Base-by-base conservation (phyloP, 2,888 invertebrate genomes). In the Watsonalla binaria region DNA sequence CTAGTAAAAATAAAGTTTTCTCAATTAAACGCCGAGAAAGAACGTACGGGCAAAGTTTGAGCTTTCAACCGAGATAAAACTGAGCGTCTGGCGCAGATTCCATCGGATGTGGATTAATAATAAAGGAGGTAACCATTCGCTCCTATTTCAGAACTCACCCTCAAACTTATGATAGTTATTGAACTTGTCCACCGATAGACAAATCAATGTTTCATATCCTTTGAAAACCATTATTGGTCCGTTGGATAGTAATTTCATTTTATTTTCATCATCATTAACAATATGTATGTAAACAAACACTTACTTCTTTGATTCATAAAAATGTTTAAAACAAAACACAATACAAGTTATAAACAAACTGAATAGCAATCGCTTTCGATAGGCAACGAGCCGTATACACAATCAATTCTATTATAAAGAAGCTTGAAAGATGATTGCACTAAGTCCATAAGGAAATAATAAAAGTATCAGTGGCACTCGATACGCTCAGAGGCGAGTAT, bases 11-110 rank as follows among this genome's bases (percentile, higher is more conserved):
- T 66, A 68, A 80, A 84, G 77, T 82, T 84, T 82, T 76, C 78
- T 74, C 82, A 81, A 84, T 86, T 82, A 83, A 80, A 81, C 80
- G 80, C 76, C 74, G 68, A 65, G 74, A 78, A 81, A 76, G 81
- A 81, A 82, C 73, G 73, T 77, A 78, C 73, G 67, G 77, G 73
- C 65, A 65, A 87, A 87, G 81, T 87, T 88, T 81, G 62, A 78
- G 75, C 74, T 78, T 79, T 76, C 76, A 82, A 77, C 78, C 72
- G 68, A 82, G 83, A 87, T 87, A 87, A 84, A 80, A 77, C 78
- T 70, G 73, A 73, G 66, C 75, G 84, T 85, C 85, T 83, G 80
- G 78, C 60, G 66, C 62, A 75, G 76, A 74, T 75, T 70, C 74
- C 73, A 80, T 79, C 80, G 69, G 69, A 65, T 72, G 71, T 71